Evolutionary conservation across 2,113 vertebrate species (phyloP), one percentile per base, ranked within the genome.

Genomic region (Puntigrus tetrazona): DNA sequence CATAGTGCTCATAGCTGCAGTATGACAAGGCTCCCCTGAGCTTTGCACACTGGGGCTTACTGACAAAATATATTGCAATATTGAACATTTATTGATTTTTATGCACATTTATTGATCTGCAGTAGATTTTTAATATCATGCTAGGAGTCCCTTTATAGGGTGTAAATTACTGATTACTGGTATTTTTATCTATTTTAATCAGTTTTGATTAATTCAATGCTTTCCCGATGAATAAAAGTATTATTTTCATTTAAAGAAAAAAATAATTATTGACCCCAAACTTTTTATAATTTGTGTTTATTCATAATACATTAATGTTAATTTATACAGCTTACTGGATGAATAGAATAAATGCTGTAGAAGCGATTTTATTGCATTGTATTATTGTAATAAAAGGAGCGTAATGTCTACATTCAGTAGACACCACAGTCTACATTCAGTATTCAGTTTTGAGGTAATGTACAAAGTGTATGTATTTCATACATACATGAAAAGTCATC

Each of bases 1-100:
- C 86, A 87, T 89, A 86, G 78, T 85, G 55, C 47, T 43, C 80
- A 86, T 89, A 86, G 84, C 38, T 87, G 84, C 36, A 67, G 65
- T 31, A 78, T 89, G 88, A 87, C 78, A 82, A 43, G 50, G 27
- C 55, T 84, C n/a, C 22, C 65, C 38, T 77, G 63, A 67, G 83
- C 87, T 83, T 86, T 75, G 74, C 82, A 73, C 69, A 63, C 52
- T 65, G 50, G 57, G 79, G 47, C 86, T 57, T 72, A 36, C 70
- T 38, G 75, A 75, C 80, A 88, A 79, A 67, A 34, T 8, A 85
- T 43, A 70, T 72, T 85, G 81, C 84, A 84, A 78, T 34, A 70
- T 47, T 76, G 59, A 77, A 55, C 50, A 63, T 83, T 81, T 81
- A 83, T 78, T 87, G 70, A 83, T 72, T 87, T 67, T 57, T 36